Percentiles rank a stretch among this genome's conserved stretches.
Conservation (phyloP, 2,797 vertebrate species). For the Momotus momota region DNA sequence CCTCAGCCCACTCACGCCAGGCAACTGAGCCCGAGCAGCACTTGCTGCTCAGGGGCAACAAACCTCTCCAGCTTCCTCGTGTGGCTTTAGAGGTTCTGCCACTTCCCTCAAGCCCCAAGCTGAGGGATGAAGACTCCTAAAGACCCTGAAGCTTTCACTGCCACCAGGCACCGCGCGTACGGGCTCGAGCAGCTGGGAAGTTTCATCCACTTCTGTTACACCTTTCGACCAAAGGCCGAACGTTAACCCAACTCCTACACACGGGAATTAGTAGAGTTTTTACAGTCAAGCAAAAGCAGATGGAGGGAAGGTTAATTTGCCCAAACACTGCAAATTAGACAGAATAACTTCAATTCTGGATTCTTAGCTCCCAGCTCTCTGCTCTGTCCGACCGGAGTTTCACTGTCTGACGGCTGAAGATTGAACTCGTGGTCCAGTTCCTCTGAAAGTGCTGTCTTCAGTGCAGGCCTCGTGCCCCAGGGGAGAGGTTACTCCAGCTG, state of each 20-base stretch:
- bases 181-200: background rate
- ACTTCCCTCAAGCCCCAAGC: background rate
- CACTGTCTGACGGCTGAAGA: background rate
- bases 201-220: background rate
- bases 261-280: background rate
- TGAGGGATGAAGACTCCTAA: too few relatives aligned
- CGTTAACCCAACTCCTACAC: background rate
- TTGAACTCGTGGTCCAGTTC: background rate
- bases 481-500: background rate
- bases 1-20: background rate
- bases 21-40: fast-evolving
- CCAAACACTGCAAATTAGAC: background rate
- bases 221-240: background rate
- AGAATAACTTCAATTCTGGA: background rate
- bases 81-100: background rate
- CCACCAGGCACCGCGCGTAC: fast-evolving
- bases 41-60: background rate
- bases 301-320: background rate
- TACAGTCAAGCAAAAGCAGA: background rate
- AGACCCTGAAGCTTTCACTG: background rate
- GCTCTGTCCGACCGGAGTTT: background rate
- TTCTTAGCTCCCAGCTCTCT: background rate
- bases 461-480: background rate
- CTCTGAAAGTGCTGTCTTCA: constrained; percentile 35
- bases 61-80: background rate